phyloP scores from a whole-genome alignment of 2,113 vertebrate genomes.

The Dolichallabes microphthalmus region DNA sequence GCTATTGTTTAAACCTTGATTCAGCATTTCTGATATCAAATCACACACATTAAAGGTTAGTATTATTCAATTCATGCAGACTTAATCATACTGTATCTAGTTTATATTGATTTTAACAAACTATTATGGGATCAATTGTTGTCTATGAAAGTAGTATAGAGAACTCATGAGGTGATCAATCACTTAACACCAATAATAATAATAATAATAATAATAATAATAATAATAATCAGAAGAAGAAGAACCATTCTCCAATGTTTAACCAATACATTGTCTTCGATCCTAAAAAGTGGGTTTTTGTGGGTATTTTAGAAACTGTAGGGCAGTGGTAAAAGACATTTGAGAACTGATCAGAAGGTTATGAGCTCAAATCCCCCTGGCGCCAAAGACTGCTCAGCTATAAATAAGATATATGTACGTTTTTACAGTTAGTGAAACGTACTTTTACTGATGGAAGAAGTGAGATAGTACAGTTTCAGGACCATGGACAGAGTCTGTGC shows the following conservation, averaged over 20 bases:
- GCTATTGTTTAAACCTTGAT: background rate
- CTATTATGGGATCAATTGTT: background rate
- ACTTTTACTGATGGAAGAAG: background rate
- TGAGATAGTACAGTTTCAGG: slow-evolving; percentile 55
- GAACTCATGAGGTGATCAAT: background rate
- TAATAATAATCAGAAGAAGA: too few relatives aligned
- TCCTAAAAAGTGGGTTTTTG: background rate
- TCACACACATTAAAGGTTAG: background rate
- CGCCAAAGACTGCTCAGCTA: too few relatives aligned
- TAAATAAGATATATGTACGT: too few relatives aligned
- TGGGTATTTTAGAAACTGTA: background rate
- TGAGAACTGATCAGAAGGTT: too few relatives aligned
- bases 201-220: too few relatives aligned
- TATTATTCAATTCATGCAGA: background rate
- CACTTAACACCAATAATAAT: background rate
- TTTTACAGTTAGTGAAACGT: too few relatives aligned
- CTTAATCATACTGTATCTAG: background rate
- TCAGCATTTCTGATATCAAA: background rate
- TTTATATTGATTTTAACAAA: background rate
- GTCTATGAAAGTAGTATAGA: background rate
- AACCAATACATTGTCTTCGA: background rate
- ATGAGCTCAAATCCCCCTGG: too few relatives aligned
- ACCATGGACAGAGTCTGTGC: slow-evolving; percentile 65
- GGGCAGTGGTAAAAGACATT: too few relatives aligned
- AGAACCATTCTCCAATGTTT: too few relatives aligned